These are phyloP conservation scores for Aspidiotus destructor DNA, from an alignment of 2,888 invertebrate genomes.

Conservation along the genomic window DNA sequence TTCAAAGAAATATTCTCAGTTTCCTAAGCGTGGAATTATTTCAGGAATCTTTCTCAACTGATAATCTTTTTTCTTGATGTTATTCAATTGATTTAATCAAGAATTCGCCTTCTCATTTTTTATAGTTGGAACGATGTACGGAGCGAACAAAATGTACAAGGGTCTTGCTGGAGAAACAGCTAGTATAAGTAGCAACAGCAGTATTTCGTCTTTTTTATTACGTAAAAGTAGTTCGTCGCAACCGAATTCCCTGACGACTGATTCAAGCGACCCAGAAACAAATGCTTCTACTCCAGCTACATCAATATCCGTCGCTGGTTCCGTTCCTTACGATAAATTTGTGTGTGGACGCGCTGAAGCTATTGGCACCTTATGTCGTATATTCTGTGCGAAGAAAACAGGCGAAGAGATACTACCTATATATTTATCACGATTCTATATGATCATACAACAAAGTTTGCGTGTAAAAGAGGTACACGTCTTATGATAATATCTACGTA, in stretches of 20 bases:
- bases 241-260: constrained; percentile 55
- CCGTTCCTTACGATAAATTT: constrained; percentile 39
- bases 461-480: constrained; percentile 50
- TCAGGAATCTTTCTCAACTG: too few species aligned
- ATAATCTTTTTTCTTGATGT: background rate
- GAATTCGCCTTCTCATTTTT: background rate
- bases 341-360: constrained; percentile 81
- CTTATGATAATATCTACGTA: background rate
- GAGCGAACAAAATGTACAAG: constrained; percentile 14
- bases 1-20: too few species aligned
- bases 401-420: constrained; percentile 85
- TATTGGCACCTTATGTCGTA: constrained; percentile 85
- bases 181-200: constrained; percentile 35
- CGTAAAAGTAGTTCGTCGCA: constrained; percentile 45
- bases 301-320: constrained; percentile 25
- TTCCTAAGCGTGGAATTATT: too few species aligned
- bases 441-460: constrained; percentile 80
- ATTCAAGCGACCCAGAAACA: constrained; percentile 34
- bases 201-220: constrained; percentile 28
- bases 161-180: constrained; percentile 39
- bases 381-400: constrained; percentile 91
- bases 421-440: constrained; percentile 87
- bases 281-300: constrained; percentile 34
- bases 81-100: background rate
- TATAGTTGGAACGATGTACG: constrained; percentile 41